Evolutionary conservation across 1,140 invertebrate species (phyloP).

Genomic region (Argopecten irradians): DNA sequence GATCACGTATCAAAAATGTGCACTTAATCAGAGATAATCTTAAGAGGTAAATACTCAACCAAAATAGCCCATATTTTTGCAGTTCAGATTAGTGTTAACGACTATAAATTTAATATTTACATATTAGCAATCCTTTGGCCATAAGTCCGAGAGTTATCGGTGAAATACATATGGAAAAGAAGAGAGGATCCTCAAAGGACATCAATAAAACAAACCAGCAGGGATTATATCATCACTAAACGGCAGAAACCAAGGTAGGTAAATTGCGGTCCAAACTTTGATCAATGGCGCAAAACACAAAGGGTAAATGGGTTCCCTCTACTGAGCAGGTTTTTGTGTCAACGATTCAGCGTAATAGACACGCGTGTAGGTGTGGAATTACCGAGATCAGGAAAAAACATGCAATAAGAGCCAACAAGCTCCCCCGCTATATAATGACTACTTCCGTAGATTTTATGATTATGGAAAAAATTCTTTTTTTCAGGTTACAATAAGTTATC

Average conservation of each 20-base stretch:
- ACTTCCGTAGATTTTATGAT: not conserved
- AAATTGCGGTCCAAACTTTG: too few relatives aligned
- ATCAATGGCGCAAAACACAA: not conserved
- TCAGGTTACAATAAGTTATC: not conserved
- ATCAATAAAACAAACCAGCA: not conserved
- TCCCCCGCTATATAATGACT: not conserved
- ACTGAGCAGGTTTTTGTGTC: not conserved
- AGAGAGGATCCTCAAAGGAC: not conserved
- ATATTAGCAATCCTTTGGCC: too few relatives aligned
- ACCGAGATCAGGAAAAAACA: not conserved
- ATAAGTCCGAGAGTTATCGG: not conserved
- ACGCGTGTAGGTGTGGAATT: not conserved
- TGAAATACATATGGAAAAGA: not conserved
- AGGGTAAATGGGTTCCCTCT: not conserved
- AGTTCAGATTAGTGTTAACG: too few relatives aligned
- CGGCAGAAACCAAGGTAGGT: not conserved
- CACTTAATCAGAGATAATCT: too few relatives aligned
- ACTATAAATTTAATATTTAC: too few relatives aligned
- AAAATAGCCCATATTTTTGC: too few relatives aligned
- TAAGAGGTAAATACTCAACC: too few relatives aligned
- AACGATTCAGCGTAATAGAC: not conserved
- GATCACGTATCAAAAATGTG: too few relatives aligned
- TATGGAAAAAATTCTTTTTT: conserved; percentile 1
- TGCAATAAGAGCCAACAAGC: not conserved
- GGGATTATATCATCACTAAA: not conserved